Percentiles rank a stretch among this genome's conserved stretches.
Conservation (phyloP, 2,797 vertebrate genomes). For the Gila robusta region DNA sequence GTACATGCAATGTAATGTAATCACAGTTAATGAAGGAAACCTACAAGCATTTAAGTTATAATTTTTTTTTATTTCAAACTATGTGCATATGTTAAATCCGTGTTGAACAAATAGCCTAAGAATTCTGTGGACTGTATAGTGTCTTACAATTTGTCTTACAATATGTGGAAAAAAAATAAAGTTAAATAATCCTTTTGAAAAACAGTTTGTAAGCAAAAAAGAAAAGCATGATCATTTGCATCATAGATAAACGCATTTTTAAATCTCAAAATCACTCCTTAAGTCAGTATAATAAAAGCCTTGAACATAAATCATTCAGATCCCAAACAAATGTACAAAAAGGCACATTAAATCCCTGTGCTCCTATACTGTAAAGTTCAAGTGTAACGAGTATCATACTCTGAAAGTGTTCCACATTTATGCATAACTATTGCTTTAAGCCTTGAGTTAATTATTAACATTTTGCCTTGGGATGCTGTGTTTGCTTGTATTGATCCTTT, state of each 20-base stretch:
- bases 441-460: conserved; percentile 82
- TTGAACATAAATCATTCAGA: conserved; percentile 98
- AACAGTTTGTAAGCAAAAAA: conserved; percentile 87
- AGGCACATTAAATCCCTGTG: conserved; percentile 99
- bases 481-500: background rate
- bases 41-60: background rate
- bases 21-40: background rate
- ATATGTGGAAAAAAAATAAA: conserved; percentile 3
- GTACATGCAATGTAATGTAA: background rate
- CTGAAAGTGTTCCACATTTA: conserved; percentile 92
- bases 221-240: conserved; percentile 91
- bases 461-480: background rate
- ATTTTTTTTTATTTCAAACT: background rate
- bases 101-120: background rate
- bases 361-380: conserved; percentile 99
- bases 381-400: conserved; percentile 91
- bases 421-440: conserved; percentile 97
- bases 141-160: background rate
- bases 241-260: conserved; percentile 90
- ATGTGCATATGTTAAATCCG: background rate
- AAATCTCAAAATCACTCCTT: conserved; percentile 91
- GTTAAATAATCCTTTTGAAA: conserved; percentile 85
- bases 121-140: background rate
- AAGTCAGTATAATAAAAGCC: conserved; percentile 99
- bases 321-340: conserved; percentile 99